Evolutionary conservation across 2,113 vertebrate genomes (phyloP).

Genomic region (Chiloscyllium plagiosum): DNA sequence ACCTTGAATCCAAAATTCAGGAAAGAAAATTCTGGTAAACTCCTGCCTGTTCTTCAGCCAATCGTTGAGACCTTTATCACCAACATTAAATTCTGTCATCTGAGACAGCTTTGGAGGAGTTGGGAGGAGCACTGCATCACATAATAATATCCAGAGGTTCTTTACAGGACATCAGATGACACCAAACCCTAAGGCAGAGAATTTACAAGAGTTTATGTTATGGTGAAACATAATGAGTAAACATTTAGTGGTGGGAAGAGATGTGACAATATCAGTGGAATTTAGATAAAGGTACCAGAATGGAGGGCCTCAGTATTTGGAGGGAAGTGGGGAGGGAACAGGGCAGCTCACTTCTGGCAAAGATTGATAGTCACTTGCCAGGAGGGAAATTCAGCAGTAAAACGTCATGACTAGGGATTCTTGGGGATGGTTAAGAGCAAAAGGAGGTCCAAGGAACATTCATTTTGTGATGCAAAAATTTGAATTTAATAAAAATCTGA

Average conservation of each 20-base stretch:
- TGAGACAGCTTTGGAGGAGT: neutral
- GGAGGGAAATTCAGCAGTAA: neutral
- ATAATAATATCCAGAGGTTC: neutral
- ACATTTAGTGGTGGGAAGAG: neutral
- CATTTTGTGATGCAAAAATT: too few relatives aligned
- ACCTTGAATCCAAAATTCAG: too few relatives aligned
- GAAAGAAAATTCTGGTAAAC: too few relatives aligned
- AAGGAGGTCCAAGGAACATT: too few relatives aligned
- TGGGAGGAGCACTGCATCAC: neutral
- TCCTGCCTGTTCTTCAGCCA: too few relatives aligned
- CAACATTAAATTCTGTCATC: too few relatives aligned
- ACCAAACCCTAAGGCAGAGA: neutral
- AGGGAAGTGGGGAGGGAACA: neutral
- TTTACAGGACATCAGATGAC: neutral
- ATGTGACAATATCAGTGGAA: neutral
- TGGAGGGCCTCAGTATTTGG: too few relatives aligned
- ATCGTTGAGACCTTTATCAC: too few relatives aligned
- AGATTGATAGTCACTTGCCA: too few relatives aligned
- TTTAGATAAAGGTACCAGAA: neutral
- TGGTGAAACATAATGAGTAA: neutral
- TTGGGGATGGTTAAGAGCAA: neutral
- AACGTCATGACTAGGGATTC: neutral
- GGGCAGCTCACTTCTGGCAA: neutral
- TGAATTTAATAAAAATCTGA: too few relatives aligned
- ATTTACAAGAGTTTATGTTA: neutral